phyloP scores from a whole-genome alignment of 2,888 invertebrate species.

The Platycnemis pennipes region DNA sequence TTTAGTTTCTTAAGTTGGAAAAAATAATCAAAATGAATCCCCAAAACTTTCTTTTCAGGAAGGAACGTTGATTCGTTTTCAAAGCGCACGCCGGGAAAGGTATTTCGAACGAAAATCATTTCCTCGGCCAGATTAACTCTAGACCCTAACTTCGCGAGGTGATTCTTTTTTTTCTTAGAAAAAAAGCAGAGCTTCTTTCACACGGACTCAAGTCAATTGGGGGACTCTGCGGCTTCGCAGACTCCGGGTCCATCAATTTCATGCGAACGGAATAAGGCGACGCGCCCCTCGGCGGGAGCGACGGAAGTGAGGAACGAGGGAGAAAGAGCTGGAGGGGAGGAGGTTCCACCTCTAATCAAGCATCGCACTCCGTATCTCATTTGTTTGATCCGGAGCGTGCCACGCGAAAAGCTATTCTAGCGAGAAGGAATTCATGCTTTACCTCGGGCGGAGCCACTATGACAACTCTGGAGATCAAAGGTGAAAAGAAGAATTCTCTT shows the following conservation, averaged over 20 bases:
- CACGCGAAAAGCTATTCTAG: conserved; percentile 48
- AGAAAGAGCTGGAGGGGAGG: neutral
- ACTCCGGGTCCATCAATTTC: neutral
- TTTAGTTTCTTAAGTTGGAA: neutral
- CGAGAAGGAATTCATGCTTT: conserved; percentile 58
- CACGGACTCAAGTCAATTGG: conserved; percentile 14
- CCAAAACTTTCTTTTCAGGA: neutral
- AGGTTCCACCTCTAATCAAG: conserved; percentile 43
- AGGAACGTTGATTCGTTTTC: conserved; percentile 18
- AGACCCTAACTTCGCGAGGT: neutral
- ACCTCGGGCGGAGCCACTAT: conserved; percentile 64
- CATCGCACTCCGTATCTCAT: conserved; percentile 54
- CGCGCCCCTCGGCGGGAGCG: neutral
- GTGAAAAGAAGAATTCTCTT: conserved; percentile 25
- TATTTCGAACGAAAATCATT: conserved; percentile 21
- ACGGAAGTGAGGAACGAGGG: neutral
- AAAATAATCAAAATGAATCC: neutral
- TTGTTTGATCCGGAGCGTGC: conserved; percentile 54
- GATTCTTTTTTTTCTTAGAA: neutral
- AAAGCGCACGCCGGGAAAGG: conserved; percentile 2
- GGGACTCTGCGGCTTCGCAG: neutral
- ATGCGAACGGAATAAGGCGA: neutral
- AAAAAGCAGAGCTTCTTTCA: conserved; percentile 25
- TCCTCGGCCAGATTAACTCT: neutral
- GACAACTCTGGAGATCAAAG: conserved; percentile 62